phyloP scores from a whole-genome alignment of 2,113 vertebrate species.

The Bambusicola thoracicus region DNA sequence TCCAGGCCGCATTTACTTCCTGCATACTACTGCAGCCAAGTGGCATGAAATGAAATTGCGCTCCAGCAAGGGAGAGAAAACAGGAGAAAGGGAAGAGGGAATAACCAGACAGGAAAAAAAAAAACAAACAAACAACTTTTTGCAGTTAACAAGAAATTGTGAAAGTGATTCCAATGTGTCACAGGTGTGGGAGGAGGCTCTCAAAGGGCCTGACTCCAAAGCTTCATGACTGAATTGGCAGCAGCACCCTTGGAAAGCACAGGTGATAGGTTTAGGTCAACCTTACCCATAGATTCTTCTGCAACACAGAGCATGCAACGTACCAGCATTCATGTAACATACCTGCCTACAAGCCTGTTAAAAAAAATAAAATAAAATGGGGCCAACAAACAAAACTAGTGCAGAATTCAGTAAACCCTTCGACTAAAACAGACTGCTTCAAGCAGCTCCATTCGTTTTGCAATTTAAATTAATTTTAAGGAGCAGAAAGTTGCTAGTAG shows the following conservation, averaged over 20 bases:
- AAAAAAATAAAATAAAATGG: neutral
- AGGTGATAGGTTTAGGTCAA: neutral
- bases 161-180: neutral
- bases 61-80: neutral
- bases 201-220: neutral
- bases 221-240: conserved; percentile 34
- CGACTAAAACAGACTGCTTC: conserved; percentile 19
- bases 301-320: conserved; percentile 11
- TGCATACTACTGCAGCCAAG: neutral
- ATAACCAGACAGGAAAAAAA: neutral
- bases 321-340: neutral
- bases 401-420: conserved; percentile 1
- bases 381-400: conserved; percentile 14
- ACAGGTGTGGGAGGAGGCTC: neutral
- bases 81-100: neutral
- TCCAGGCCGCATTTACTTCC: neutral
- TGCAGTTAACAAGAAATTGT: neutral
- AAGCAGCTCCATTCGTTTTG: conserved; percentile 34
- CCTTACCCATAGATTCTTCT: neutral
- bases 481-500: neutral
- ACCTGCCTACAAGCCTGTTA: conserved; percentile 8
- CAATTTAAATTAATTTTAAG: conserved; percentile 30
- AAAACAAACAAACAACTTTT: too few relatives aligned
- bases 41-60: neutral
- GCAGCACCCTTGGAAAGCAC: conserved; percentile 1